Evolutionary conservation across 2,888 invertebrate genomes (phyloP).

Genomic region (Troides helena): DNA sequence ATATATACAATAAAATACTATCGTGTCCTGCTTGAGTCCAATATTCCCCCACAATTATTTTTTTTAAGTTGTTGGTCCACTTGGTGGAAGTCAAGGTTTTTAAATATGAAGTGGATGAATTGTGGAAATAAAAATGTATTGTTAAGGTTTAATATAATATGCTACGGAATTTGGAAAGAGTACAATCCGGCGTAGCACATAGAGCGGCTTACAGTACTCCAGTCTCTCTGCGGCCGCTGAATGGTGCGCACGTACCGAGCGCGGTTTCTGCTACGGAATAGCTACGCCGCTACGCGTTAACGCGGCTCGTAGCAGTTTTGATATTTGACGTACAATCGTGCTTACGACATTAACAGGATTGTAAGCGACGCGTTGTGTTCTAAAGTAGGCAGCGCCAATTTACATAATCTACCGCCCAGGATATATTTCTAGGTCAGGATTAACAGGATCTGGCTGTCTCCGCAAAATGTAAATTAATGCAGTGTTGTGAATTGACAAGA

Average conservation of each 20-base stretch:
- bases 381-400: neutral
- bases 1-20: no score
- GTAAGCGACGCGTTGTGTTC: conserved; percentile 12
- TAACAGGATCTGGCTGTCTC: conserved; percentile 10
- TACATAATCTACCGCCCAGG: neutral
- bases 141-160: conserved; percentile 23
- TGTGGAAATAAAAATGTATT: neutral
- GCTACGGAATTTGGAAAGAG: conserved; percentile 24
- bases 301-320: neutral
- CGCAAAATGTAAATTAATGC: conserved; percentile 25
- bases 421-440: conserved; percentile 8
- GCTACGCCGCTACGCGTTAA: neutral
- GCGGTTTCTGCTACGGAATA: neutral
- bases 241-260: conserved; percentile 13
- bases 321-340: conserved; percentile 23
- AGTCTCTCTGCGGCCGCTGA: conserved; percentile 22
- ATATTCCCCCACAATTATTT: no score
- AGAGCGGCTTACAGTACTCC: conserved; percentile 18
- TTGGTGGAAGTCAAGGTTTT: no score
- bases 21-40: no score
- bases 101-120: no score
- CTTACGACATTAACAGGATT: conserved; percentile 16
- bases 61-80: no score
- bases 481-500: conserved; percentile 20
- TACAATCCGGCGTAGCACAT: conserved; percentile 15